Percentiles rank a stretch among this genome's conserved stretches.
Evolutionary conservation across 2,113 vertebrate species (phyloP).

Genomic region (Calypte anna): DNA sequence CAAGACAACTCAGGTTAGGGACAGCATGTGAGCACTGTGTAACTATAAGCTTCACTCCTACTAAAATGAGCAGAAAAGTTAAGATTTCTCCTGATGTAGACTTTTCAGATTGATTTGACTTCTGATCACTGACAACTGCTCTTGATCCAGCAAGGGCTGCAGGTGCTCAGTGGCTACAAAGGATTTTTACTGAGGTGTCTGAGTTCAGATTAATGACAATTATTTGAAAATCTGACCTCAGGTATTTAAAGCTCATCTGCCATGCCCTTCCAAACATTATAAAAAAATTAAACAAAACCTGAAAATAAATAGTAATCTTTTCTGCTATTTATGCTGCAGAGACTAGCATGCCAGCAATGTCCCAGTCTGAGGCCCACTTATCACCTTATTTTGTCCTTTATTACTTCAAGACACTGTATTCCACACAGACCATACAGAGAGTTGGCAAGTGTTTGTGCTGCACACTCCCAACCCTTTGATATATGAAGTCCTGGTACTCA

Average conservation of each 20-base stretch:
- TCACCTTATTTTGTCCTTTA: too few relatives aligned
- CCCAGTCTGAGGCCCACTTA: not conserved
- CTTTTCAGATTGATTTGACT: not conserved
- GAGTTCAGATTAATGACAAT: not conserved
- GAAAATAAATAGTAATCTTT: not conserved
- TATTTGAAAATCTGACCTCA: not conserved
- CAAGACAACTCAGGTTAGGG: not conserved
- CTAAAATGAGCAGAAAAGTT: not conserved
- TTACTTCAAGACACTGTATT: not conserved
- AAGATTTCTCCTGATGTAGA: not conserved
- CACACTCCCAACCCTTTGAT: not conserved
- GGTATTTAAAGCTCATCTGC: not conserved
- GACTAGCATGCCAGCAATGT: not conserved
- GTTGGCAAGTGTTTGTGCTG: not conserved
- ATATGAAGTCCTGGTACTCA: not conserved
- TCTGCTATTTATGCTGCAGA: not conserved
- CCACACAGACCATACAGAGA: not conserved
- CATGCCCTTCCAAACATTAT: not conserved
- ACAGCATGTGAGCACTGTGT: fast-evolving
- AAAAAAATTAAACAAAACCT: not conserved
- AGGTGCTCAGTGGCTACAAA: not conserved
- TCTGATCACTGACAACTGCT: not conserved
- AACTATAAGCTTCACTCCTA: not conserved
- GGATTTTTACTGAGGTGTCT: not conserved
- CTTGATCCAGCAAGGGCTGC: not conserved